A percentile compares a stretch with the other conserved stretches of the same genome.
Evolutionary conservation across 2,797 vertebrate genomes (phyloP).

Genomic region (Pipistrellus pygmaeus): DNA sequence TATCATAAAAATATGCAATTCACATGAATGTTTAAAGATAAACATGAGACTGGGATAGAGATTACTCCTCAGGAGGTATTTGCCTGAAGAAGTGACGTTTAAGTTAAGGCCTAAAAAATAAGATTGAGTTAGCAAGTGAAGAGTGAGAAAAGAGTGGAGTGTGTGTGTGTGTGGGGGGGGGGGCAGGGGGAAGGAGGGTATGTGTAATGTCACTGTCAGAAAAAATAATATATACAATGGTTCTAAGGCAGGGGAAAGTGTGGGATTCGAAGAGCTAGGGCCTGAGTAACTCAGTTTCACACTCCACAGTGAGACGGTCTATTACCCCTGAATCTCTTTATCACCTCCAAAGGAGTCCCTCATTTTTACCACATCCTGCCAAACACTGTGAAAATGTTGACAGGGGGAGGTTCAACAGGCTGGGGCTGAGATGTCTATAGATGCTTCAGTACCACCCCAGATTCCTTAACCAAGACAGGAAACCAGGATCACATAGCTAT

Average conservation of each 20-base stretch:
- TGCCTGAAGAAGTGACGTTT: constrained; percentile 25
- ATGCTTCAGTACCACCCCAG: neutral
- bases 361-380: neutral
- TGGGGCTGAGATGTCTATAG: neutral
- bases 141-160: neutral
- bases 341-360: neutral
- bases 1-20: neutral
- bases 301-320: neutral
- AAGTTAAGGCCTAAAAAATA: constrained; percentile 29
- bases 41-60: neutral
- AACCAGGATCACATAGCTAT: neutral
- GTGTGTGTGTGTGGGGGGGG: neutral
- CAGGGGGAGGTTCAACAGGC: neutral
- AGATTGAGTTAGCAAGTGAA: neutral
- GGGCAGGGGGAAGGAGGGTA: too few relatives aligned
- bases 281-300: neutral
- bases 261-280: neutral
- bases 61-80: neutral
- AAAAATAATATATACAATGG: neutral
- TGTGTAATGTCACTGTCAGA: neutral
- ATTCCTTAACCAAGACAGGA: constrained; percentile 41
- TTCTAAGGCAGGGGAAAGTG: neutral
- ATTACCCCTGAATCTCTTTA: neutral
- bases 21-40: constrained; percentile 26
- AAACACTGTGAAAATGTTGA: constrained; percentile 7